Conservation (phyloP, 2,797 vertebrate species). For the Atherinosoma microstoma region DNA sequence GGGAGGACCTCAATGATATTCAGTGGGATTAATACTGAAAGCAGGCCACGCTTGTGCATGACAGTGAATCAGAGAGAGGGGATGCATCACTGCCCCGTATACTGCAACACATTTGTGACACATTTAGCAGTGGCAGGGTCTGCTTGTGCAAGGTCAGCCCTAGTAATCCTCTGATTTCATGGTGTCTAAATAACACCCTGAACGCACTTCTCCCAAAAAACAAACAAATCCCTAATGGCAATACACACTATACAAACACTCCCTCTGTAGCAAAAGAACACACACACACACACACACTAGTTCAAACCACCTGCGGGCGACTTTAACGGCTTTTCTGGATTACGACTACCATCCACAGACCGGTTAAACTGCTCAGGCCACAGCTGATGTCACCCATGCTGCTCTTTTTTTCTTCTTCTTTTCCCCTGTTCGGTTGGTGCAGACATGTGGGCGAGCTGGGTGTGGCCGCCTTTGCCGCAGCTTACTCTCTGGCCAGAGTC, state of each 20-base stretch:
- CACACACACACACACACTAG: constrained; percentile 41
- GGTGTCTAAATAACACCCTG: constrained; percentile 50
- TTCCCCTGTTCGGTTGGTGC: constrained; percentile 15
- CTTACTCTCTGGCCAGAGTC: constrained; percentile 71
- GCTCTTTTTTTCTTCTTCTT: background rate
- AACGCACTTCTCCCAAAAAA: constrained; percentile 45
- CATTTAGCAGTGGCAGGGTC: constrained; percentile 58
- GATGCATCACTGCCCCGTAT: constrained; percentile 1
- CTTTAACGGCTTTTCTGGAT: constrained; percentile 74
- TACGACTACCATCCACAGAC: constrained; percentile 57
- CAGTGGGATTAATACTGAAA: constrained; percentile 6
- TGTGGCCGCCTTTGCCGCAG: constrained; percentile 73
- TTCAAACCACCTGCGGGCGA: constrained; percentile 64
- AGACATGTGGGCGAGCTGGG: constrained; percentile 78
- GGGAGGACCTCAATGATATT: constrained; percentile 4
- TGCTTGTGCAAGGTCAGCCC: constrained; percentile 58
- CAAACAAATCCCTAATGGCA: constrained; percentile 66
- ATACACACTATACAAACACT: constrained; percentile 60
- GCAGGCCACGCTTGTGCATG: constrained; percentile 3
- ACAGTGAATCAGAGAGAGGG: constrained; percentile 25
- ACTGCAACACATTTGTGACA: constrained; percentile 33
- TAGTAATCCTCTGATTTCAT: constrained; percentile 57
- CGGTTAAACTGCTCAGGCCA: constrained; percentile 66
- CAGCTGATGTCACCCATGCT: constrained; percentile 68
- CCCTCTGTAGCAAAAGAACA: constrained; percentile 43